Evolutionary conservation across 2,797 vertebrate genomes (phyloP).

Genomic region (Salmo trutta): DNA sequence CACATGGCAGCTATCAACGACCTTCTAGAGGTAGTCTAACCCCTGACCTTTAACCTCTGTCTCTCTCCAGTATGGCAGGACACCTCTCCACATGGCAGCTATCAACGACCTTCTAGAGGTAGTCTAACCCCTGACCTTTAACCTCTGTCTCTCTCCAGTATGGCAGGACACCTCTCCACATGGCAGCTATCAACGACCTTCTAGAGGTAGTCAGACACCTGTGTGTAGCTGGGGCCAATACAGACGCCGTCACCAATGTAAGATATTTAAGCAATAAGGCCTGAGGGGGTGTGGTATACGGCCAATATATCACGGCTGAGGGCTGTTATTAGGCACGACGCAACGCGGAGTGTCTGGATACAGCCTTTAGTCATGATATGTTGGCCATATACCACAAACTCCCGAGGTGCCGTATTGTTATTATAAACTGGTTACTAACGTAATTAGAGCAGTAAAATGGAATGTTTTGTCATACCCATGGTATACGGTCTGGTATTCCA

Average conservation of each 20-base stretch:
- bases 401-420: no score
- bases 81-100: slow-evolving; percentile 90
- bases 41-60: not conserved
- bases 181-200: slow-evolving; percentile 90
- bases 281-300: no score
- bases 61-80: slow-evolving; percentile 83
- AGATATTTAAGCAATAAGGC: slow-evolving; percentile 56
- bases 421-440: no score
- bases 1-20: slow-evolving; percentile 93
- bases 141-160: slow-evolving; percentile 70
- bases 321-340: no score
- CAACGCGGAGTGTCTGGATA: no score
- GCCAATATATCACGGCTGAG: no score
- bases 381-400: no score
- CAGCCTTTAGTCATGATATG: no score
- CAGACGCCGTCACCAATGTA: slow-evolving; percentile 87
- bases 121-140: not conserved
- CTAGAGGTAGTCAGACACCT: slow-evolving; percentile 93
- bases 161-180: slow-evolving; percentile 89
- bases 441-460: no score
- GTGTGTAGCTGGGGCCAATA: slow-evolving; percentile 88
- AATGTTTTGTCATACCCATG: no score
- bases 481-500: no score
- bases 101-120: slow-evolving; percentile 88
- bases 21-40: slow-evolving; percentile 83